A percentile compares a stretch with the other conserved stretches of the same genome.
Evolutionary conservation across 2,113 vertebrate genomes (phyloP).

Genomic region (Cinclus cinclus): DNA sequence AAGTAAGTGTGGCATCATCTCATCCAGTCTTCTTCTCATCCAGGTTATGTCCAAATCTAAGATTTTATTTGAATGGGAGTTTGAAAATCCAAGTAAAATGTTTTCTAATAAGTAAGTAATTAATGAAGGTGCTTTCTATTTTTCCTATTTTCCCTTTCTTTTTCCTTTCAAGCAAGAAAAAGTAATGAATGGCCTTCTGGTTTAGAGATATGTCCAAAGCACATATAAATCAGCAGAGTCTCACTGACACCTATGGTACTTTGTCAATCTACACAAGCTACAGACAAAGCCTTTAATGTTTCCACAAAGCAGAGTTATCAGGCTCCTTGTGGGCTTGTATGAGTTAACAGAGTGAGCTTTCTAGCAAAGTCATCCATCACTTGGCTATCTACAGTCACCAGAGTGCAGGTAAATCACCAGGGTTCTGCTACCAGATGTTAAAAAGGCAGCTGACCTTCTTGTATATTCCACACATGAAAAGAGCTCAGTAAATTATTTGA

Average conservation of each 20-base stretch:
- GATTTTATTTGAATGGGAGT: neutral
- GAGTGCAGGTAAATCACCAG: slow-evolving; percentile 49
- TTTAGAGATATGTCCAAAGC: neutral
- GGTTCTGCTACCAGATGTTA: slow-evolving; percentile 65
- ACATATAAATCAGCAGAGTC: slow-evolving; percentile 3
- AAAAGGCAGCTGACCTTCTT: slow-evolving; percentile 66
- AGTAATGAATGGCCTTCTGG: neutral
- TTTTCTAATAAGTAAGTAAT: neutral
- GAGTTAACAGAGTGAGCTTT: slow-evolving; percentile 56
- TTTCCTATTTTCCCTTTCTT: neutral
- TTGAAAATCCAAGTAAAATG: neutral
- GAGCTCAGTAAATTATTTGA: slow-evolving; percentile 57
- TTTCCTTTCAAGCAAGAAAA: neutral
- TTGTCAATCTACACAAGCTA: slow-evolving; percentile 22
- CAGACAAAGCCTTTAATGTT: slow-evolving; percentile 56
- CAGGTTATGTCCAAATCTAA: neutral
- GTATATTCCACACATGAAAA: slow-evolving; percentile 62
- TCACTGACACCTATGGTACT: neutral
- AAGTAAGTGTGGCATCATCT: accelerated
- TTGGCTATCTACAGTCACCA: slow-evolving; percentile 40
- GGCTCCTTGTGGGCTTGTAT: slow-evolving; percentile 15
- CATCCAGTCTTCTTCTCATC: neutral
- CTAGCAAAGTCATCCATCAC: slow-evolving; percentile 46
- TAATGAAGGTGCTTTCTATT: neutral
- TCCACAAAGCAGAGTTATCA: slow-evolving; percentile 23